A percentile compares a stretch with the other conserved stretches of the same genome.
phyloP scores from a whole-genome alignment of 2,797 vertebrate genomes.

The Phoebastria nigripes region DNA sequence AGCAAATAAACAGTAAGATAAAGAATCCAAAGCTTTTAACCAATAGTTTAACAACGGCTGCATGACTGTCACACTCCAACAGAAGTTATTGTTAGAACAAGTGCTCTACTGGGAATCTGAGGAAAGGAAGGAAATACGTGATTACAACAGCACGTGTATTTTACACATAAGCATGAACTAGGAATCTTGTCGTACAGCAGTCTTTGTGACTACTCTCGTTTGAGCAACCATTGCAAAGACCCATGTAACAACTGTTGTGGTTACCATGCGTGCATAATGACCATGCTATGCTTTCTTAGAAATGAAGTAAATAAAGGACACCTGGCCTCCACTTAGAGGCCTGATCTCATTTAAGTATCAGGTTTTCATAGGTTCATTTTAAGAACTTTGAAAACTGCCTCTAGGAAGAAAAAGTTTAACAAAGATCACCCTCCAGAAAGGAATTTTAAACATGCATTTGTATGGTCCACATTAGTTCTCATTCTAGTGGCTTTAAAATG shows the following conservation, averaged over 20 bases:
- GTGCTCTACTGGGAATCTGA: neutral
- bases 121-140: neutral
- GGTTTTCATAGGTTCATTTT: neutral
- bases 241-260: neutral
- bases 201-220: neutral
- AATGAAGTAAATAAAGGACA: neutral
- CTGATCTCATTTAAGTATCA: neutral
- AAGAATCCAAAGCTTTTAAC: neutral
- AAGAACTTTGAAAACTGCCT: neutral
- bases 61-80: neutral
- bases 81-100: neutral
- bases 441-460: neutral
- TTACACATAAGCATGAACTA: neutral
- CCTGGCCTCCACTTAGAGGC: neutral
- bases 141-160: rapidly evolving
- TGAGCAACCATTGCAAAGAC: neutral
- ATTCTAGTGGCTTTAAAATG: neutral
- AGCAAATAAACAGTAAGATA: neutral
- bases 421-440: neutral
- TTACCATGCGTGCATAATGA: neutral
- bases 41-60: neutral
- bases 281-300: neutral
- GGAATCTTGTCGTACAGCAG: neutral
- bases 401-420: neutral
- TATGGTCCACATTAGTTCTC: neutral